These are phyloP conservation scores for Pristis pectinata DNA, from an alignment of 2,797 vertebrate genomes.

Conservation along the genomic window DNA sequence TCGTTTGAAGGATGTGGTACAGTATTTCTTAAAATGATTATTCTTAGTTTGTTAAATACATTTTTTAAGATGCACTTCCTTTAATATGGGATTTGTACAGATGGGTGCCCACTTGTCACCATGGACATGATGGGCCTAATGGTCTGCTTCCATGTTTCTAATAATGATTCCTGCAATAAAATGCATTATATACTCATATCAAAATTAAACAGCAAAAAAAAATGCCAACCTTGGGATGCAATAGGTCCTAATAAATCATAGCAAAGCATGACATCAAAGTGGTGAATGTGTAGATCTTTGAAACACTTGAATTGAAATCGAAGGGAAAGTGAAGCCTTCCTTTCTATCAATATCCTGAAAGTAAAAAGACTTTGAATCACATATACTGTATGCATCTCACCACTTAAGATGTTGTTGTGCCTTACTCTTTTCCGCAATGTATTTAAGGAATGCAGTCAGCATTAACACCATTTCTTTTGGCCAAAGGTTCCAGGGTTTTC, in stretches of 20 bases:
- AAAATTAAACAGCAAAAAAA: background rate
- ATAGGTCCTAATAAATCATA: conserved; percentile 39
- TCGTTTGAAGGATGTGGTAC: background rate
- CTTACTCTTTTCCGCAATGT: background rate
- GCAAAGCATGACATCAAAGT: conserved; percentile 43
- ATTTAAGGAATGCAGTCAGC: background rate
- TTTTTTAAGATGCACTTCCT: background rate
- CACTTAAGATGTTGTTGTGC: background rate
- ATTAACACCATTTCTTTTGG: background rate
- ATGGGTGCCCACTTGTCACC: too few relatives aligned
- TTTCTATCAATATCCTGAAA: conserved; percentile 43
- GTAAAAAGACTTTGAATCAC: background rate
- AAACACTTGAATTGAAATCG: conserved; percentile 43
- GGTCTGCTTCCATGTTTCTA: too few relatives aligned
- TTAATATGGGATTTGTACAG: background rate
- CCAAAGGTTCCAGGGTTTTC: background rate
- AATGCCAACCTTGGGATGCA: conserved; percentile 40
- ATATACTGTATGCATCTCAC: too few relatives aligned
- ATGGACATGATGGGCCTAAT: too few relatives aligned
- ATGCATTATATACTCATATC: background rate
- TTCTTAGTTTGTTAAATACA: background rate
- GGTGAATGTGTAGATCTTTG: conserved; percentile 41
- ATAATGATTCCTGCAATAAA: background rate
- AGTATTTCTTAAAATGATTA: background rate
- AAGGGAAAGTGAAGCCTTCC: conserved; percentile 41